These are phyloP conservation scores for Spatulosminthurus flaviceps DNA, from an alignment of 2,888 invertebrate genomes.

Conservation along the genomic window DNA sequence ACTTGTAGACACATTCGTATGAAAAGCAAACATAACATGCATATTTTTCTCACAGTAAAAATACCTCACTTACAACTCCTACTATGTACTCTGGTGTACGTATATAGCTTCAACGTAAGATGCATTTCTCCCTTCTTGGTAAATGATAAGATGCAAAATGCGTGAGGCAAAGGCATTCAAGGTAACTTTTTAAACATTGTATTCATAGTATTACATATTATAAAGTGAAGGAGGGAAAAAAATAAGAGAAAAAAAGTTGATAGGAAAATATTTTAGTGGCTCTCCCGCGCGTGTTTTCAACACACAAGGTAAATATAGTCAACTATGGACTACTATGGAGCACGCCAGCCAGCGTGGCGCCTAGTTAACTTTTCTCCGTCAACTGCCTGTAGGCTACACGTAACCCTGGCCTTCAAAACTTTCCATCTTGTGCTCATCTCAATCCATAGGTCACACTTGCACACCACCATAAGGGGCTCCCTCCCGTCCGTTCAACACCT, in stretches of 20 bases:
- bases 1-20: too few species aligned
- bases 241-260: conserved; percentile 14
- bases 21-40: too few species aligned
- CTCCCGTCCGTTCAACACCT: conserved; percentile 4
- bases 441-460: conserved; percentile 20
- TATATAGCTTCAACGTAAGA: too few species aligned
- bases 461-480: neutral
- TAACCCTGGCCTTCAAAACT: conserved; percentile 35
- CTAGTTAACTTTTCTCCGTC: conserved; percentile 39
- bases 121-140: neutral
- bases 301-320: conserved; percentile 43
- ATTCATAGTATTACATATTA: neutral
- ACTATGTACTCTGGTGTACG: too few species aligned
- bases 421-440: conserved; percentile 33
- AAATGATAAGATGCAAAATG: conserved; percentile 5
- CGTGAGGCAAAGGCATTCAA: neutral
- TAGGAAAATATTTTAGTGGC: conserved; percentile 31
- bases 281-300: conserved; percentile 5
- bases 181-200: neutral
- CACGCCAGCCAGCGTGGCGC: conserved; percentile 46
- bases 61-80: too few species aligned
- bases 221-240: neutral
- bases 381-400: conserved; percentile 28
- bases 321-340: conserved; percentile 33
- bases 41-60: too few species aligned